Evolutionary conservation across 2,888 invertebrate genomes (phyloP).

Genomic region (Syrista parreyssii): DNA sequence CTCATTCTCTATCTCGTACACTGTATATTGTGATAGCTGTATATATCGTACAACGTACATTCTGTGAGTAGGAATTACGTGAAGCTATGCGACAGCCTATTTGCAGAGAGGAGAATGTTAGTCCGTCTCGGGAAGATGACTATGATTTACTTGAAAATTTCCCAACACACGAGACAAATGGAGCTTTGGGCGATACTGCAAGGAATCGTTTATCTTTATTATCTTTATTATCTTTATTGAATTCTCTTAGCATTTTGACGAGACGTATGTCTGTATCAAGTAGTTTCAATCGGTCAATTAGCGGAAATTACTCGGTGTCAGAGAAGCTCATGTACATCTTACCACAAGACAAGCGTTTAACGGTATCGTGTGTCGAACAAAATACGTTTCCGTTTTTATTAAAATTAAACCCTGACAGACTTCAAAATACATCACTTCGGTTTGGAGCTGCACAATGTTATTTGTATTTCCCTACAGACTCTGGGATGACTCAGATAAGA

Average conservation of each 20-base stretch:
- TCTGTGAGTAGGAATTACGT: neutral
- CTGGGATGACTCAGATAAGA: conserved; percentile 31
- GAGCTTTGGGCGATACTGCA: neutral
- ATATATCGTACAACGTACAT: neutral
- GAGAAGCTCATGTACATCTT: neutral
- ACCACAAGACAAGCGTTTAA: neutral
- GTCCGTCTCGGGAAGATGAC: neutral
- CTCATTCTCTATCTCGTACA: neutral
- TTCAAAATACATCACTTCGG: neutral
- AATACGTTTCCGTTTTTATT: neutral
- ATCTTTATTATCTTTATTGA: too few relatives aligned
- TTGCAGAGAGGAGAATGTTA: neutral
- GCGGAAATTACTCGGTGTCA: neutral
- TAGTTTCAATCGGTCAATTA: neutral
- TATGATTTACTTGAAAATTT: neutral
- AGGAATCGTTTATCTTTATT: neutral
- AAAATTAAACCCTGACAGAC: neutral
- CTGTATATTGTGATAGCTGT: neutral
- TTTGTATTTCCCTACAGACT: neutral
- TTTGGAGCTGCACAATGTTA: neutral
- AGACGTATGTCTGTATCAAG: neutral
- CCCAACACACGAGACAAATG: neutral
- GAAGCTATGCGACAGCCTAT: neutral
- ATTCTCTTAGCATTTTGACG: neutral
- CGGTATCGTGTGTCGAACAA: neutral